Conservation (phyloP, 2,888 invertebrate species). For the Drosophila yooni region DNA sequence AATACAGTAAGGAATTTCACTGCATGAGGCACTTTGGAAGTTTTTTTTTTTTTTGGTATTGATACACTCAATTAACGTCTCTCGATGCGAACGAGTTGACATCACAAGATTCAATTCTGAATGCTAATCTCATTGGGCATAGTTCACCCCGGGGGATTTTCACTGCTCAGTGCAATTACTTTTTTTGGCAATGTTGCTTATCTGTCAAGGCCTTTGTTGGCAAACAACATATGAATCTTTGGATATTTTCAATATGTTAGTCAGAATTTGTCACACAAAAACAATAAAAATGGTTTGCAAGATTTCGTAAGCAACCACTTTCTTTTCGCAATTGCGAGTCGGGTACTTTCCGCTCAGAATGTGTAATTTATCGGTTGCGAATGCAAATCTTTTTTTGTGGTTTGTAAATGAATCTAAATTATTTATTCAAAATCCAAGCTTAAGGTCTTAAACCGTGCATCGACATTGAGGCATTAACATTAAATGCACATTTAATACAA, state of each 20-base stretch:
- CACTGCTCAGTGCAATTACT: conserved; percentile 2
- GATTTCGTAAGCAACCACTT: conserved; percentile 28
- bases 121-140: conserved; percentile 46
- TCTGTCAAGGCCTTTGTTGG: conserved; percentile 33
- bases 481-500: neutral
- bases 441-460: conserved; percentile 11
- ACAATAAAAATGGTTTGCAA: conserved; percentile 3
- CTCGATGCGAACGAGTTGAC: conserved; percentile 52
- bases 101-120: conserved; percentile 51
- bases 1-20: neutral
- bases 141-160: conserved; percentile 31
- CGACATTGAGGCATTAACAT: conserved; percentile 9
- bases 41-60: conserved; percentile 31
- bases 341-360: conserved; percentile 21
- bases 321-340: conserved; percentile 30
- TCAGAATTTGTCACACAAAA: conserved; percentile 39
- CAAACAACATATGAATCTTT: conserved; percentile 52
- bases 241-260: conserved; percentile 55
- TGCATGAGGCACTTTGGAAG: neutral
- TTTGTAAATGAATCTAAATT: neutral
- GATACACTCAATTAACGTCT: conserved; percentile 50
- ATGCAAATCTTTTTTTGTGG: conserved; percentile 5
- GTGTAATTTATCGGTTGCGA: conserved; percentile 14
- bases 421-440: neutral
- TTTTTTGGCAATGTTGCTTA: conserved; percentile 57